Percentiles rank a stretch among this genome's conserved stretches.
Conservation (phyloP, 2,797 vertebrate genomes). For the Acridotheres tristis region DNA sequence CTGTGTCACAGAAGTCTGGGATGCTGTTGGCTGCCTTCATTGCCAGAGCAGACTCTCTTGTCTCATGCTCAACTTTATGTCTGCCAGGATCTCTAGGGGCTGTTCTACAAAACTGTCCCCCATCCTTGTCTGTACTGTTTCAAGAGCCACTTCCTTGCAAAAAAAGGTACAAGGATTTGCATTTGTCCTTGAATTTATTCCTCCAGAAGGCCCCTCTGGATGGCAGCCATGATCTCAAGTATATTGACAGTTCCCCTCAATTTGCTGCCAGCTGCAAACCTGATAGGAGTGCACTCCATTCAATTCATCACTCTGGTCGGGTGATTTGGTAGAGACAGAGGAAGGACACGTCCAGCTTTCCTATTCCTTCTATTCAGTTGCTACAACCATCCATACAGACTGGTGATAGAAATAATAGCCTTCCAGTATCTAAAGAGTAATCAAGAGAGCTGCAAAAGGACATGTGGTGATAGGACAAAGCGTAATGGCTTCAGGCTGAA, state of each 20-base stretch:
- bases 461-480: background rate
- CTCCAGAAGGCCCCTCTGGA: background rate
- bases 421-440: background rate
- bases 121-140: rapidly evolving
- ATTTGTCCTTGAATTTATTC: background rate
- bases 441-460: background rate
- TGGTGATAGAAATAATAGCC: background rate
- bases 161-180: background rate
- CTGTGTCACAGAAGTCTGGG: background rate
- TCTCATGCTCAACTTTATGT: background rate
- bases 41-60: background rate
- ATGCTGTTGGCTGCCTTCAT: background rate
- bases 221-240: background rate
- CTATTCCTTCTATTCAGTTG: background rate
- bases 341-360: background rate
- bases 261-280: background rate
- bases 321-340: background rate
- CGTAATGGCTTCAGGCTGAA: background rate
- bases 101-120: background rate
- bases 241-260: background rate
- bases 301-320: background rate
- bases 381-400: background rate
- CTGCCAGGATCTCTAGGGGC: background rate
- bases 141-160: background rate
- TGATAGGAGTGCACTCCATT: background rate